Percentiles rank a stretch among this genome's conserved stretches.
Evolutionary conservation across 1,140 invertebrate genomes (phyloP).

Genomic region (Physella acuta): DNA sequence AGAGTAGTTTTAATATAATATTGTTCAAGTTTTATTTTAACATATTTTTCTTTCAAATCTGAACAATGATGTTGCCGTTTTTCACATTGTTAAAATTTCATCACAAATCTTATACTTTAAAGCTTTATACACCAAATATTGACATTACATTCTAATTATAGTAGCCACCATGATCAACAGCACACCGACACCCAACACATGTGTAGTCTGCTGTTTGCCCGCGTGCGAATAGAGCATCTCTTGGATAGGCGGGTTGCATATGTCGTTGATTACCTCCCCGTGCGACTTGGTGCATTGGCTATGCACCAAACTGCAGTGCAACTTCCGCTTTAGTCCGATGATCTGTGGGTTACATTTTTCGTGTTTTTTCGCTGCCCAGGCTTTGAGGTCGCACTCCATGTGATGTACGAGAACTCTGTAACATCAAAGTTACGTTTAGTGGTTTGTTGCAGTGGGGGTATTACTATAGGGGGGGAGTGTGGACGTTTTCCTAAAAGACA

Average conservation of each 20-base stretch:
- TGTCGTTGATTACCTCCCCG: background rate
- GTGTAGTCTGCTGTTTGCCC: no score
- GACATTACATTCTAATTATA: no score
- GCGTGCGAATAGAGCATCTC: no score
- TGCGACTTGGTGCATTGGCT: background rate
- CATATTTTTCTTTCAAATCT: no score
- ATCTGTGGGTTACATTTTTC: background rate
- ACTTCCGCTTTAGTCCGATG: background rate
- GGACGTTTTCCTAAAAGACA: background rate
- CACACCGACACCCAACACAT: no score
- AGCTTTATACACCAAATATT: no score
- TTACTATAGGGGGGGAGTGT: background rate
- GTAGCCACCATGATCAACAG: no score
- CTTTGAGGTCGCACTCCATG: constrained; percentile 15
- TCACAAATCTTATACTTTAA: no score
- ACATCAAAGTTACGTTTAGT: background rate
- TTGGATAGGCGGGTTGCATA: background rate
- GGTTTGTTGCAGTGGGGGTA: background rate
- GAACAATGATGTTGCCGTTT: no score
- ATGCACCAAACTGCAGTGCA: constrained; percentile 9
- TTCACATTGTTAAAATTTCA: no score
- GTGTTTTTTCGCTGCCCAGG: constrained; percentile 1
- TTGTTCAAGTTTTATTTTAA: no score
- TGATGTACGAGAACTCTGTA: background rate
- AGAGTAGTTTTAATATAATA: no score